Evolutionary conservation across 2,113 vertebrate species (phyloP), one percentile per base, ranked within the genome.

Genomic region (Gobio gobio): DNA sequence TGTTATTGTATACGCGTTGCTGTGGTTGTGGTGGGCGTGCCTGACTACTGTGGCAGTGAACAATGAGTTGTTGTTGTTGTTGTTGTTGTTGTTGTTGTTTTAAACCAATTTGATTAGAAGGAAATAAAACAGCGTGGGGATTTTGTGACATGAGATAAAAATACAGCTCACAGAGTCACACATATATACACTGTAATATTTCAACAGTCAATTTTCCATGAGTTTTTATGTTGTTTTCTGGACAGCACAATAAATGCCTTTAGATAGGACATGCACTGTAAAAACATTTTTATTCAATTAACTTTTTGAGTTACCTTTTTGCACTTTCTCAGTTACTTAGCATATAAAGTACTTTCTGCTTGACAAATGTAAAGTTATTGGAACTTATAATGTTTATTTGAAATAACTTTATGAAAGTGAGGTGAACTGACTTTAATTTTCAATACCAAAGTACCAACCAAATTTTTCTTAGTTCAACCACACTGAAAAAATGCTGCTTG

Each of bases 21-120:
- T 51, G 4, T 18, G 51, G 51, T 72, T 33, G 20, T 85, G 24
- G 64, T 80, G 26, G 56, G 29, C 8, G 33, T 80, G 84, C 80
- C 59, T 63, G 59, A 26, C 24, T 12, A 10, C n/a, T 26, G 4
- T 1, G 10, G 4, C 2, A 14, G 24, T 13, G 24, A 63, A 63
- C 59, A 63, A 26, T 63, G 24, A 26, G 24, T 63, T 63, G 24
- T 13, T n/a, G n/a, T n/a, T n/a, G n/a, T n/a, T n/a, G n/a, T n/a
- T 63, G n/a, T 26, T 26, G 10, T 61, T 24, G 1, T 14, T 45
- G 29, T 1, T 29, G 29, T 29, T 1, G n/a, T 61, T 24, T 24
- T 24, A 61, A 63, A 5, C 13, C 2, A 13, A 63, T 63, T 63
- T 63, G 10, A 63, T 26, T 63, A 63, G 12, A 26, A 26, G 59